phyloP scores from a whole-genome alignment of 2,797 vertebrate genomes.

The Novumbra hubbsi region DNA sequence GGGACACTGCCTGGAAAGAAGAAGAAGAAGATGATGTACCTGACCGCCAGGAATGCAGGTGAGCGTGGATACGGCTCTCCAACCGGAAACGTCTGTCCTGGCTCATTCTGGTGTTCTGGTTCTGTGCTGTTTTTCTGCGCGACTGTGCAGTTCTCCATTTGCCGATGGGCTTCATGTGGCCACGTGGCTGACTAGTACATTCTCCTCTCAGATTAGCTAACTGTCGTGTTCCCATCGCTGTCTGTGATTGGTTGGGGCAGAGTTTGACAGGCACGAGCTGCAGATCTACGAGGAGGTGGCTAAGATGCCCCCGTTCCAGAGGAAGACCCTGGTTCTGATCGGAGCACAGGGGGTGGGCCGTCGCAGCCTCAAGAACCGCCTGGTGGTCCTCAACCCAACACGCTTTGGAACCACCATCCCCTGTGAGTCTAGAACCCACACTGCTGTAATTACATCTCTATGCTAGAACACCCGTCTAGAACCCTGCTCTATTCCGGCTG shows the following conservation, averaged over 20 bases:
- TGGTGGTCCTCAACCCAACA: conserved; percentile 88
- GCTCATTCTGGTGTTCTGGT: neutral
- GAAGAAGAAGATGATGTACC: conserved; percentile 99
- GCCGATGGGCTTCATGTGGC: neutral
- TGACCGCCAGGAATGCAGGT: conserved; percentile 97
- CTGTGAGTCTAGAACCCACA: conserved; percentile 72
- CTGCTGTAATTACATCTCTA: neutral
- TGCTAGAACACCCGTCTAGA: neutral
- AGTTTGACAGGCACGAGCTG: conserved; percentile 97
- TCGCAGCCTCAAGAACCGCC: conserved; percentile 94
- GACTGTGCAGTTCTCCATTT: neutral
- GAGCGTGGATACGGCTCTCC: conserved; percentile 10
- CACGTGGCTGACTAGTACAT: neutral
- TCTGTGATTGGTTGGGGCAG: conserved; percentile 60
- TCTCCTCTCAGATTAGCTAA: neutral
- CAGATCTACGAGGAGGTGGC: conserved; percentile 98
- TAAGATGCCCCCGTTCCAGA: conserved; percentile 95
- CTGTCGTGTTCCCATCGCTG: neutral
- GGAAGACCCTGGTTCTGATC: conserved; percentile 94
- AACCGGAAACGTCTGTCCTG: neutral
- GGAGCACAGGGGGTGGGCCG: conserved; percentile 96
- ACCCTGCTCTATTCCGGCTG: neutral
- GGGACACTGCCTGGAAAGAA: conserved; percentile 93
- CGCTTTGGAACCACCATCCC: conserved; percentile 94
- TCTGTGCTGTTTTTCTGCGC: neutral